phyloP scores from a whole-genome alignment of 2,888 invertebrate genomes.

The Mythimna pallens region DNA sequence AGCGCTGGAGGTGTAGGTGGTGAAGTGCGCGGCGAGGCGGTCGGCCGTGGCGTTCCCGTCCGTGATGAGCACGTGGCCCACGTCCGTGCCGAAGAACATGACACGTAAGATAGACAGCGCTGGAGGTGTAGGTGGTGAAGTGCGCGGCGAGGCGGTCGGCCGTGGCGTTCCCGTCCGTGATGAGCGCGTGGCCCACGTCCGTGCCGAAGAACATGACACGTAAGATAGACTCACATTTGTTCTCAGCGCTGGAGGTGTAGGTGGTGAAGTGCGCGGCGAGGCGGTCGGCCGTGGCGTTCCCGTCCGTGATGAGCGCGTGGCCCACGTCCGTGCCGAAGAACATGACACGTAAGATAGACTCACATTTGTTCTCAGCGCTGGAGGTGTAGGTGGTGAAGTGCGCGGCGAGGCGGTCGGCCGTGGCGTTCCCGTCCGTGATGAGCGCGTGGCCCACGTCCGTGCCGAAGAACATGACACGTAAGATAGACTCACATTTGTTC shows the following conservation, averaged over 20 bases:
- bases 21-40: slow-evolving; percentile 96
- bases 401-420: slow-evolving; percentile 96
- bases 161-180: slow-evolving; percentile 97
- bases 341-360: slow-evolving; percentile 63
- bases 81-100: slow-evolving; percentile 95
- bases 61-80: slow-evolving; percentile 97
- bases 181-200: slow-evolving; percentile 96
- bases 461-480: slow-evolving; percentile 92
- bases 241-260: slow-evolving; percentile 95
- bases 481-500: slow-evolving; percentile 93
- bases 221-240: slow-evolving; percentile 92
- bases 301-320: slow-evolving; percentile 97
- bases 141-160: slow-evolving; percentile 97
- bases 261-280: slow-evolving; percentile 98
- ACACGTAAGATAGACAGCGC: slow-evolving; percentile 84
- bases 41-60: slow-evolving; percentile 98
- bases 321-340: slow-evolving; percentile 97
- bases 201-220: slow-evolving; percentile 93
- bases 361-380: slow-evolving; percentile 96
- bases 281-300: slow-evolving; percentile 97
- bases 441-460: slow-evolving; percentile 97
- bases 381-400: slow-evolving; percentile 98
- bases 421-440: slow-evolving; percentile 97
- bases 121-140: slow-evolving; percentile 97
- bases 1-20: slow-evolving; percentile 96